Base-by-base conservation (phyloP, 2,888 invertebrate species). In the Trachelus stipa region DNA sequence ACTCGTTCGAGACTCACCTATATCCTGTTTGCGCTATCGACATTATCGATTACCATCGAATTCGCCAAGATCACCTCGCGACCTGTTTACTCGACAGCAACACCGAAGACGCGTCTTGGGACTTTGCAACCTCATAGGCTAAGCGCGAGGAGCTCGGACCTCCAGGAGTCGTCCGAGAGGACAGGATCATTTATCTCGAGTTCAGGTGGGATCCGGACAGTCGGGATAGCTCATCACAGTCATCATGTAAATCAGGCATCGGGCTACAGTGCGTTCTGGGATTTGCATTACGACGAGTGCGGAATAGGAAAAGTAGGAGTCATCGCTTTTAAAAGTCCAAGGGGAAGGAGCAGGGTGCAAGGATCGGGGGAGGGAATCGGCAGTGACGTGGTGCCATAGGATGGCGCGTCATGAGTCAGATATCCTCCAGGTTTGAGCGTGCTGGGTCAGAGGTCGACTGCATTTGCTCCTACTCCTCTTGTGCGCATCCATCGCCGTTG, bases 371-470 rank as follows among this genome's bases (percentile, higher is more conserved):
- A 31, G 71, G 71, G 71, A 33, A 71, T 34, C 33, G 33, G 33
- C 31, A 56, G 31, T 33, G 71, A 71, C 71, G 71, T 0, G 71
- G 71, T 71, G 71, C 31, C 12, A 71, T 33, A 71, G 71, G 71
- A 71, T 71, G 31, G 85, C 86, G 87, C 88, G 87, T 88, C 90
- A 88, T 89, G 90, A 90, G 89, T 90, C 89, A 89, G 90, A 90
- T 89, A 90, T 89, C 87, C 88, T 86, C 85, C 83, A 85, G 86
- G 89, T 89, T 88, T 86, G 86, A 87, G 88, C 90, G 90, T 90
- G 90, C 90, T 86, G 86, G 90, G 90, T 90, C 90, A 87, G 77
- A 83, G 90, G 90, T 90, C 88, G 86, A 79, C 82, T 88, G 88
- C 88, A 88, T 88, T 87, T 79, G 81, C 89, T 89, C 85, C 87